phyloP scores from a whole-genome alignment of 2,797 vertebrate genomes.

The Labeo calbasu region DNA sequence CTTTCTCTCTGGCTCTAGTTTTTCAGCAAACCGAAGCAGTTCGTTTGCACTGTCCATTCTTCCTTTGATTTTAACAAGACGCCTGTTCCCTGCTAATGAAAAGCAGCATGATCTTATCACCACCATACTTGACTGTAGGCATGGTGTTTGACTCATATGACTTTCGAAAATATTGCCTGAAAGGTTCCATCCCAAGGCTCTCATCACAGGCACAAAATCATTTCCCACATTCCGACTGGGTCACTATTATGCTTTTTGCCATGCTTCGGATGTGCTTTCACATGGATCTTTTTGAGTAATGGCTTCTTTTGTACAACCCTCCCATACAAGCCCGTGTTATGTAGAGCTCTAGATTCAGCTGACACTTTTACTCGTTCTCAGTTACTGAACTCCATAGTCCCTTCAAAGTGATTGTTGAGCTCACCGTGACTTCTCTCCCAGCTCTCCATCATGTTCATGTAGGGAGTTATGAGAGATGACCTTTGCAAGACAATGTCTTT shows the following conservation, averaged over 20 bases:
- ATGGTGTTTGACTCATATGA: conserved; percentile 43
- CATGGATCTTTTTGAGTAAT: conserved; percentile 33
- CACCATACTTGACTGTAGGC: background rate
- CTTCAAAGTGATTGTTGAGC: conserved; percentile 40
- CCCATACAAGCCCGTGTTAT: background rate
- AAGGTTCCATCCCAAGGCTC: conserved; percentile 58
- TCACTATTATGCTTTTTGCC: conserved; percentile 4
- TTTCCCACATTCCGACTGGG: background rate
- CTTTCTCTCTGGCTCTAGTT: conserved; percentile 13
- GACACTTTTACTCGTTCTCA: conserved; percentile 28
- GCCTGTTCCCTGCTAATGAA: conserved; percentile 27
- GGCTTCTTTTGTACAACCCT: conserved; percentile 23
- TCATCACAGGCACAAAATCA: conserved; percentile 69
- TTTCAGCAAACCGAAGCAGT: conserved; percentile 8
- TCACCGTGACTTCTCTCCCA: background rate
- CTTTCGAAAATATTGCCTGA: conserved; percentile 32
- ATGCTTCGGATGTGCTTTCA: background rate
- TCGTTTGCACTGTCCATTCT: conserved; percentile 22
- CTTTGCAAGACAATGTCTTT: background rate
- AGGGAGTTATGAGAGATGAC: background rate
- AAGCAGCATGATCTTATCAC: conserved; percentile 41
- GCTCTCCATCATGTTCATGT: background rate
- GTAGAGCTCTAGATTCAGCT: conserved; percentile 11
- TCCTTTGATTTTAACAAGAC: conserved; percentile 23
- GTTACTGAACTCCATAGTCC: conserved; percentile 21